Evolutionary conservation across 2,888 invertebrate genomes (phyloP).

Genomic region (Serrognathus titanus): DNA sequence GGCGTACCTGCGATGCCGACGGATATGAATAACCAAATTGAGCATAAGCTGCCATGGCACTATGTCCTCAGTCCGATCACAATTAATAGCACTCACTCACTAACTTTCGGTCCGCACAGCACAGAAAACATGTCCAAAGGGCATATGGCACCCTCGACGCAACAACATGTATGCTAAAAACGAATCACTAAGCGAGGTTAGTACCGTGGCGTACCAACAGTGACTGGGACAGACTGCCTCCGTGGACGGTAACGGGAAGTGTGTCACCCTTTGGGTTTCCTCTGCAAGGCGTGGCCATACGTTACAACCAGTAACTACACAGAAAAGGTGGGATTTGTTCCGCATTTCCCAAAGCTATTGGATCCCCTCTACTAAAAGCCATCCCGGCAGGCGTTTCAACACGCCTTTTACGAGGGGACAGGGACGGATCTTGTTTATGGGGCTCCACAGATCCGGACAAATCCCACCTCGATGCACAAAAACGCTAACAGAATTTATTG

Average conservation of each 20-base stretch:
- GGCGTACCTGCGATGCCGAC: constrained; percentile 82
- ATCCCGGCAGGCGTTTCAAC: constrained; percentile 23
- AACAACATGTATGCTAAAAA: constrained; percentile 33
- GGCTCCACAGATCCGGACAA: constrained; percentile 50
- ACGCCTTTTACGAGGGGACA: constrained; percentile 30
- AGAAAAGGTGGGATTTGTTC: constrained; percentile 38
- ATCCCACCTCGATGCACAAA: constrained; percentile 50
- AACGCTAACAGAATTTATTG: constrained; percentile 53
- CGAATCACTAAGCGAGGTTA: constrained; percentile 34
- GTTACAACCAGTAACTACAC: constrained; percentile 40
- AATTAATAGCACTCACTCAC: constrained; percentile 30
- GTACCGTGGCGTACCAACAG: constrained; percentile 45
- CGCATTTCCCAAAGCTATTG: constrained; percentile 29
- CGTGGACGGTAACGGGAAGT: constrained; percentile 40
- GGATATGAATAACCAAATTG: constrained; percentile 92
- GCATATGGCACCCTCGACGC: constrained; percentile 31
- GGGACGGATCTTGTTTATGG: constrained; percentile 50
- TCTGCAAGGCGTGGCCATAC: constrained; percentile 29
- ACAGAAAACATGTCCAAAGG: constrained; percentile 33
- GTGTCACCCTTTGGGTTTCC: constrained; percentile 31
- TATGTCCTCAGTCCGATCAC: constrained; percentile 11
- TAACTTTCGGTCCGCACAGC: constrained; percentile 32
- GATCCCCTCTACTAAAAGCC: constrained; percentile 35
- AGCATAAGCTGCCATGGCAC: constrained; percentile 74
- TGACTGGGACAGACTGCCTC: constrained; percentile 43